Conservation (phyloP, 1,140 invertebrate genomes). For the Carposina sasakii region DNA sequence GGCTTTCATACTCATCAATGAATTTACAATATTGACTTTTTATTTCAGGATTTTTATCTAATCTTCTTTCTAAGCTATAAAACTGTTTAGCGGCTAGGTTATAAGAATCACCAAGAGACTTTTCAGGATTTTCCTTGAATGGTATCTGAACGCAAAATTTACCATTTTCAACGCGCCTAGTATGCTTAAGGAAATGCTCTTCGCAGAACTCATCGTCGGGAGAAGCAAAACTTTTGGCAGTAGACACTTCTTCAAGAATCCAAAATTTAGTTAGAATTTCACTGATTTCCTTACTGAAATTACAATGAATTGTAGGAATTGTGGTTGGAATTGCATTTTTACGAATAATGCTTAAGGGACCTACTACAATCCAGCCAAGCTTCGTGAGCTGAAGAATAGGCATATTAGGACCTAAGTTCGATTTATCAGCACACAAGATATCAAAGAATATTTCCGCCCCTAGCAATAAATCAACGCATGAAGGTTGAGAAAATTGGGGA, state of each 20-base stretch:
- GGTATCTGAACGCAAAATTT: constrained; percentile 43
- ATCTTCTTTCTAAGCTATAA: constrained; percentile 30
- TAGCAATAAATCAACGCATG: not conserved
- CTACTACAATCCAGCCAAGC: not conserved
- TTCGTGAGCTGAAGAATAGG: not conserved
- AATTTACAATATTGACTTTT: constrained; percentile 32
- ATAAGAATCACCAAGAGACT: constrained; percentile 34
- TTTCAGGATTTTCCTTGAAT: constrained; percentile 25
- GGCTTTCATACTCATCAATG: constrained; percentile 42
- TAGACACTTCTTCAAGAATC: constrained; percentile 18
- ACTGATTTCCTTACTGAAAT: constrained; percentile 14
- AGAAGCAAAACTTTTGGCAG: no score
- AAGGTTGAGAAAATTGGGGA: not conserved
- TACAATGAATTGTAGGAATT: constrained; percentile 5
- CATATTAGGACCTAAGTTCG: not conserved
- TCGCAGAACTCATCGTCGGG: constrained; percentile 30
- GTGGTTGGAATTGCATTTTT: not conserved
- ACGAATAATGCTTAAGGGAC: not conserved
- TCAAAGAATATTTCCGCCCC: not conserved
- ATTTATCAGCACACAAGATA: not conserved
- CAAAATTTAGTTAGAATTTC: constrained; percentile 25
- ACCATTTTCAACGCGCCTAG: constrained; percentile 20
- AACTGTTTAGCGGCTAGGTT: constrained; percentile 35
- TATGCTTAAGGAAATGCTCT: constrained; percentile 28
- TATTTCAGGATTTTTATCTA: constrained; percentile 26